phyloP scores from a whole-genome alignment of 1,140 invertebrate genomes.

The Ceratina japonica region DNA sequence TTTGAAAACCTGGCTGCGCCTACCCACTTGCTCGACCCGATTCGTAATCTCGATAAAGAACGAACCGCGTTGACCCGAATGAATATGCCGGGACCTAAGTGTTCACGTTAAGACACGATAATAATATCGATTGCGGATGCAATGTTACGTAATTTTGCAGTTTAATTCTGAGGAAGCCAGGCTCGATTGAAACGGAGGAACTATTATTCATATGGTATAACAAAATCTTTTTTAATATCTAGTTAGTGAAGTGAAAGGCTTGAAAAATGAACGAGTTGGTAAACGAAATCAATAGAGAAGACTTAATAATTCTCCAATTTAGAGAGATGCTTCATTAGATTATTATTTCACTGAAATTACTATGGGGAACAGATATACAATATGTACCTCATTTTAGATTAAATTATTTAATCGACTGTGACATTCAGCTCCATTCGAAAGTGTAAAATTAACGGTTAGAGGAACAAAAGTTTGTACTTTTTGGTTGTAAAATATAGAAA shows the following conservation, averaged over 20 bases:
- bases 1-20: constrained; percentile 15
- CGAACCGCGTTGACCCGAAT: constrained; percentile 17
- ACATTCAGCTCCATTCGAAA: background rate
- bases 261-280: too few species aligned
- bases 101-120: background rate
- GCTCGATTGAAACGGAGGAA: background rate
- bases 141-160: background rate
- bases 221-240: background rate
- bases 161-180: background rate
- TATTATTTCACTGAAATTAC: too few species aligned
- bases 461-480: background rate
- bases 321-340: too few species aligned
- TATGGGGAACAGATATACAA: too few species aligned
- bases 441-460: background rate
- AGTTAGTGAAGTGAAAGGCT: too few species aligned
- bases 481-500: background rate
- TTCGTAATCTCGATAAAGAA: constrained; percentile 20
- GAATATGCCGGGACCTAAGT: background rate
- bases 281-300: too few species aligned
- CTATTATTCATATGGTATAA: background rate
- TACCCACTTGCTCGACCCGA: constrained; percentile 10
- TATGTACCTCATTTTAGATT: background rate
- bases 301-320: too few species aligned
- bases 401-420: background rate
- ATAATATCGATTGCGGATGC: background rate